Base-by-base conservation (phyloP, 2,888 invertebrate genomes). In the Agrochola circellaris region DNA sequence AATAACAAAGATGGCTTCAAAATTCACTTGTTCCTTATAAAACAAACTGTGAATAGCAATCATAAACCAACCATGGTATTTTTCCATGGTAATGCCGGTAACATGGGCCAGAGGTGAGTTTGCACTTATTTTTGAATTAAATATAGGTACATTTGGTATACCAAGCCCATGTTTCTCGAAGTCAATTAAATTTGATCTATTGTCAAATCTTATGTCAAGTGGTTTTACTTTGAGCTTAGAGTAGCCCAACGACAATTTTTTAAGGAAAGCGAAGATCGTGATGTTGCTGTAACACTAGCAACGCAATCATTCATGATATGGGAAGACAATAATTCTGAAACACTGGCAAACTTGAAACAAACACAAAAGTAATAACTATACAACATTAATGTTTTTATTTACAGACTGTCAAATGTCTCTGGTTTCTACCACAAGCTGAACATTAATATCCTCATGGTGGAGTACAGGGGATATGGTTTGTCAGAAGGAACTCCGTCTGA, bases 41-140 rank as follows among this genome's bases (percentile, higher is more conserved):
- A 98, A 89, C 99, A 99, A 93, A 96, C 97, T 2, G 97, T 97
- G 66, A 97, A 97, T 83, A 97, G 97, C 87, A 97, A 97, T 86
- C 97, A 97, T 90, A 97, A 97, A 73, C 98, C 99, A 0, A 99
- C 99, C 17, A 97, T 99, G 91, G 95, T 99, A 71, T 99, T 98
- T 95, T 98, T 99, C 85, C 99, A 99, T 97, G 99, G 99, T 11
- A 99, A 99, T 97, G 99, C 99, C 73, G 99, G 99, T 23, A 99
- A 99, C 93, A 99, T 99, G 97, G 99, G 99, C 0, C 99, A 99
- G 93, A 98, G 98, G 98, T 98, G 83, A 89, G 89, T 51, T 56
- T 81, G 8, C 17, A 45, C 20, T 62, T 58, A 26, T 51, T 58
- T 26, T 45, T 42, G 4, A 0, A 11, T 34, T n/a, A 30, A 60